Conservation (phyloP, 2,888 invertebrate species). For the Agriopis marginaria region DNA sequence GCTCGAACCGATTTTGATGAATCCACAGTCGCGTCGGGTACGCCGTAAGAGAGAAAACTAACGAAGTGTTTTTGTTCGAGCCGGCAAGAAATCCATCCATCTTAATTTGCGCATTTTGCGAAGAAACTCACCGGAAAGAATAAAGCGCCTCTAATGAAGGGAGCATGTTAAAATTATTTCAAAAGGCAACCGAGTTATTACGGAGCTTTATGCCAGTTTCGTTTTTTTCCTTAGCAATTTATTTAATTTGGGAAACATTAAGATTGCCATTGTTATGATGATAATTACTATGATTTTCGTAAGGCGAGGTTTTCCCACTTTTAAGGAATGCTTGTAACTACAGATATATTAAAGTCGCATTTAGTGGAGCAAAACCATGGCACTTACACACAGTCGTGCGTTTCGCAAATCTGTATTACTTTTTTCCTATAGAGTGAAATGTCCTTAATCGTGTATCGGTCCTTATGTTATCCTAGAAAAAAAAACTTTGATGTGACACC, state of each 20-base stretch:
- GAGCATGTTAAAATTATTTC: slow-evolving; percentile 50
- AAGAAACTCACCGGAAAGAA: slow-evolving; percentile 52
- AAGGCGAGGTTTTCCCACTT: too few species aligned
- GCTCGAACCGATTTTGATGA: slow-evolving; percentile 19
- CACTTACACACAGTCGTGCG: too few species aligned
- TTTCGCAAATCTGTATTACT: too few species aligned
- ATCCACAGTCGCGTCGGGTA: slow-evolving; percentile 25
- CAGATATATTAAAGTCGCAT: too few species aligned
- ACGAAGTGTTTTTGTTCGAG: slow-evolving; percentile 54
- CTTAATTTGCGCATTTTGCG: slow-evolving; percentile 62
- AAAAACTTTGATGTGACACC: too few species aligned
- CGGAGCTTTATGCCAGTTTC: background rate
- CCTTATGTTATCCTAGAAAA: too few species aligned
- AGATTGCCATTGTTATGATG: background rate
- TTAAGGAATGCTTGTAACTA: too few species aligned
- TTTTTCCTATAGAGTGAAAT: too few species aligned
- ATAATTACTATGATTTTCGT: background rate
- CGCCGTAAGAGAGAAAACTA: slow-evolving; percentile 44
- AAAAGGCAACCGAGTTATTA: slow-evolving; percentile 22
- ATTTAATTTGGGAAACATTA: background rate
- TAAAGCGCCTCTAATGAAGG: slow-evolving; percentile 56
- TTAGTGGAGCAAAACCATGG: too few species aligned
- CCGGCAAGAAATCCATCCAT: slow-evolving; percentile 55
- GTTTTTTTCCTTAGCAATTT: background rate
- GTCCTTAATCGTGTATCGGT: too few species aligned